These are phyloP conservation scores for Mimas tiliae DNA, from an alignment of 2,888 invertebrate species.

Conservation along the genomic window DNA sequence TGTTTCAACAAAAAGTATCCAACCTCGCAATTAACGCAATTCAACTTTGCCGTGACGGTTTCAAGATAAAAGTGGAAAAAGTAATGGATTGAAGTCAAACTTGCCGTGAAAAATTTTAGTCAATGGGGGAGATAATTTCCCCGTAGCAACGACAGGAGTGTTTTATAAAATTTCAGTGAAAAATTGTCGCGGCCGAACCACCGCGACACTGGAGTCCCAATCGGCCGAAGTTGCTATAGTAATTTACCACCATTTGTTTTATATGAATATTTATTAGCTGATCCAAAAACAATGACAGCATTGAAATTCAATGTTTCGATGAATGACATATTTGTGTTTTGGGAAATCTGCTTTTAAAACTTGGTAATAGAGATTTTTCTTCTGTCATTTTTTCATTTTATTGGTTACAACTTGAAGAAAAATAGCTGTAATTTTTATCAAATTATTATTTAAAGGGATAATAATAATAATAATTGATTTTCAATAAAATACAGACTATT, in stretches of 20 bases:
- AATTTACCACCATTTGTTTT: slow-evolving; percentile 73
- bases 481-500: too few species aligned
- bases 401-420: not conserved
- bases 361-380: slow-evolving; percentile 31
- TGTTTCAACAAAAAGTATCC: slow-evolving; percentile 63
- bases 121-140: slow-evolving; percentile 81
- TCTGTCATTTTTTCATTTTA: not conserved
- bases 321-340: slow-evolving; percentile 57
- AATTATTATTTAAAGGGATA: not conserved
- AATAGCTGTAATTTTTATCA: not conserved
- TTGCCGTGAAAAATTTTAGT: slow-evolving; percentile 80
- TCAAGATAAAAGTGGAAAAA: slow-evolving; percentile 75
- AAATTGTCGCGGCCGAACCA: slow-evolving; percentile 55
- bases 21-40: slow-evolving; percentile 75
- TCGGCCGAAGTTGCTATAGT: slow-evolving; percentile 59
- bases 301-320: slow-evolving; percentile 58
- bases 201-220: slow-evolving; percentile 46
- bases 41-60: slow-evolving; percentile 69
- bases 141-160: slow-evolving; percentile 66
- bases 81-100: slow-evolving; percentile 82
- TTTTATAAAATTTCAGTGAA: slow-evolving; percentile 75
- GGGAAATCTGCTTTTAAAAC: slow-evolving; percentile 43
- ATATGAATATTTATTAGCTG: slow-evolving; percentile 76
- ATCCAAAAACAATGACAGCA: slow-evolving; percentile 70
- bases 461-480: too few species aligned